These are phyloP conservation scores for Rhea americana DNA, from an alignment of 2,113 vertebrate species.

Conservation along the genomic window DNA sequence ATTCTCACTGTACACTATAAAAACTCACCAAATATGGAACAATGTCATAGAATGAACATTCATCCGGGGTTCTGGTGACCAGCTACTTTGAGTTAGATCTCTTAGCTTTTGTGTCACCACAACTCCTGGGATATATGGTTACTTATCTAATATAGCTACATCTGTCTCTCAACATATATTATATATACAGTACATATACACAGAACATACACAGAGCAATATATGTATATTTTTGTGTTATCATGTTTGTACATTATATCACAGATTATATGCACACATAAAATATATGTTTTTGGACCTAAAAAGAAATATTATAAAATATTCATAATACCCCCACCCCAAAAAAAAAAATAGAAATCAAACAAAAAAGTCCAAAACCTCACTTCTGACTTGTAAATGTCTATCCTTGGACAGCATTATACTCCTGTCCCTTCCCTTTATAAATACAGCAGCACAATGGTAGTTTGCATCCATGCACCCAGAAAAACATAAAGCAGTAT, in stretches of 20 bases:
- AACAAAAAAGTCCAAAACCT: not conserved
- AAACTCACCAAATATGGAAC: conserved; percentile 42
- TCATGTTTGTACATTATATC: conserved; percentile 70
- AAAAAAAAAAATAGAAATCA: not conserved
- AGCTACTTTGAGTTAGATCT: not conserved
- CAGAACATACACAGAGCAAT: conserved; percentile 65
- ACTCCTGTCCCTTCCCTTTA: not conserved
- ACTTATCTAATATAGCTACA: conserved; percentile 12
- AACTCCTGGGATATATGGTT: not conserved
- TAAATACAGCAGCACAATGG: conserved; percentile 4
- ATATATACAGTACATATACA: conserved; percentile 68
- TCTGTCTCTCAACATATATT: conserved; percentile 43
- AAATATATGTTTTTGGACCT: conserved; percentile 45
- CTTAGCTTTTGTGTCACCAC: conserved; percentile 18
- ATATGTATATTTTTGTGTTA: conserved; percentile 42
- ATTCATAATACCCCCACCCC: not conserved
- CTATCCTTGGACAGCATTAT: not conserved
- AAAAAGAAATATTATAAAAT: conserved; percentile 72
- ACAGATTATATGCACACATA: conserved; percentile 53
- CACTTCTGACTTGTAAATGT: not conserved
- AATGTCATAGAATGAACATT: not conserved
- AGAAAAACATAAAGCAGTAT: conserved; percentile 22
- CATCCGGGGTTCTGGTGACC: conserved; percentile 21
- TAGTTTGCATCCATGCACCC: not conserved
- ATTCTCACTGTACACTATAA: conserved; percentile 8